Base-by-base conservation (phyloP, 2,888 invertebrate species). In the Trachelus troglodyta region DNA sequence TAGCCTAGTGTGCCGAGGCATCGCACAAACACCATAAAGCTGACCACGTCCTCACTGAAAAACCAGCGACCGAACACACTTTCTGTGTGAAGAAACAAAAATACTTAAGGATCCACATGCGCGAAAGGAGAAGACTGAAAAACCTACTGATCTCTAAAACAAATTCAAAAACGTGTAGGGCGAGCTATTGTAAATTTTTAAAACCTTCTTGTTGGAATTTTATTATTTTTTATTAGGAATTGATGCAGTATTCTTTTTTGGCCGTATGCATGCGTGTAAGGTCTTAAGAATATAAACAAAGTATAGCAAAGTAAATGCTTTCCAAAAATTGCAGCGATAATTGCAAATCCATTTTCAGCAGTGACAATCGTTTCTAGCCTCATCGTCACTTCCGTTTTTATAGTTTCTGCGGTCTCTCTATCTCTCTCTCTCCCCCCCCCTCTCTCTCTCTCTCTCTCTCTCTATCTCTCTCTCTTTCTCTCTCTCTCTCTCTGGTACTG, bases 391-490 rank as follows among this genome's bases (percentile, higher is more conserved):
- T 56, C 56, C 56, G 56, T 56, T 56, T 76, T 74, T 73, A 69
- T 74, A 74, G 23, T 56, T 56, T 56, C 56, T 56, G 77, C 79
- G 76, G 69, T 40, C 74, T 40, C 75, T 77, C 40, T 74, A 56
- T 75, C n/a, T 69, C 69, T 75, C n/a, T 76, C 69, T 76, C n/a
- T 75, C 69, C 75, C n/a, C 75, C 69, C 73, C n/a, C 75, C 74
- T 40, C 75, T 77, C 40, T 74, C 69, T 75, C n/a, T 69, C 69
- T 75, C n/a, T 76, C 69, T 76, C n/a, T 77, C 73, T n/a, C n/a
- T n/a, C n/a, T n/a, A n/a, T n/a, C 76, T 69, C 71, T 15, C 68
- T 75, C 30, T 34, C 12, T 76, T 34, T 68, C 30, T 56, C 40
- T 73, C 15, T 75, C 76, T 35, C 40, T 69, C 31, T 71, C 69